Base-by-base conservation (phyloP, 2,797 vertebrate species). In the Tragopan temminckii region DNA sequence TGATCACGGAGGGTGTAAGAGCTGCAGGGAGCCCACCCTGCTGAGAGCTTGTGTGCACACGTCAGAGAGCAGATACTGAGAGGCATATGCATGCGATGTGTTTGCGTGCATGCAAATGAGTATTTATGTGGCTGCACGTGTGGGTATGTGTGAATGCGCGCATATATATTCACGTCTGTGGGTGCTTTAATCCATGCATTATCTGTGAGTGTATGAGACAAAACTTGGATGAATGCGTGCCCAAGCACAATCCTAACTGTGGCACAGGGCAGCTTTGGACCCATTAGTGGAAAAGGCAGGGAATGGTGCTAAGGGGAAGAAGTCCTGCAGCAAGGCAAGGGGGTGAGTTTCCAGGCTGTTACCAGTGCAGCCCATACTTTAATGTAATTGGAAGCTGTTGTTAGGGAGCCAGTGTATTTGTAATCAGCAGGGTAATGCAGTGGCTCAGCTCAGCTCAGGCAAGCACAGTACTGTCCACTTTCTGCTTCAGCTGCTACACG, bases 331-430 rank as follows among this genome's bases (percentile, higher is more conserved):
- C 1, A 1, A 8, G 33, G 69, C 53, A 58, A 67, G 18, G 18
- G 43, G 23, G 18, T 67, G 53, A 1, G 1, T 91, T 93, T 80
- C 74, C 82, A 86, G 83, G 90, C 69, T 75, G 88, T 76, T 75
- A 46, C 40, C 75, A 84, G 62, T 69, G 57, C 85, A 85, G 63
- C 82, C 91, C 93, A 84, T 86, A 13, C 67, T 76, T 58, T 58
- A 71, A 70, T 69, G 38, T 72, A 62, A 33, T 76, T 78, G 66
- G 48, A 63, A 80, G 57, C 57, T 72, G 64, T 83, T 88, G 45
- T 94, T 71, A 87, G 85, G 85, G 86, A 90, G 66, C 68, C 0
- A 1, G 33, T 45, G 74, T 59, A 42, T 80, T 87, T 93, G 64
- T 52, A 80, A 72, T 74, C 75, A 68, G 38, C 76, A 59, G 64